A percentile compares a stretch with the other conserved stretches of the same genome.
phyloP scores from a whole-genome alignment of 2,797 vertebrate genomes.

The Trachops cirrhosus region DNA sequence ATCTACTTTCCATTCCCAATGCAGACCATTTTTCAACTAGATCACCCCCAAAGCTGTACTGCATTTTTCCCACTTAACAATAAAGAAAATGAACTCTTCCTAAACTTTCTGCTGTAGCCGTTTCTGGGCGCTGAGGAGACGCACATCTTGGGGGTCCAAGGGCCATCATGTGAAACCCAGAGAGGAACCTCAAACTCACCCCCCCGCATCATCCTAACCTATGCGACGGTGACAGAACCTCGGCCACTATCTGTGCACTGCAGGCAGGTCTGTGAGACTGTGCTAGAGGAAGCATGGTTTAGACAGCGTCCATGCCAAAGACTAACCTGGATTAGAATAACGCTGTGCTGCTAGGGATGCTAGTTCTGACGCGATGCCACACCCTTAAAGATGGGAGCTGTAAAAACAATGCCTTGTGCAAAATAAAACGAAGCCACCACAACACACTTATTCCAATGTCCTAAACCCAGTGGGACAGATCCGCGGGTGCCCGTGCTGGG shows the following conservation, averaged over 20 bases:
- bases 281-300: neutral
- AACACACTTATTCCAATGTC: neutral
- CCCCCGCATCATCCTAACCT: neutral
- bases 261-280: neutral
- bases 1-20: neutral
- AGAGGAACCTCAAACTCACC: neutral
- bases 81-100: neutral
- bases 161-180: neutral
- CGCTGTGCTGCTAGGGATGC: neutral
- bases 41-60: neutral
- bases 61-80: neutral
- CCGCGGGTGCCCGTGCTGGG: neutral
- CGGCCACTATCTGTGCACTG: rapidly evolving
- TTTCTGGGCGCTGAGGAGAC: neutral
- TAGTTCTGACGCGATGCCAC: neutral
- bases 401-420: neutral
- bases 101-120: neutral
- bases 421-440: neutral
- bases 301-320: neutral
- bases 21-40: neutral
- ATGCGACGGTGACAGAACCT: neutral
- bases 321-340: neutral
- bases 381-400: neutral
- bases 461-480: too few species aligned
- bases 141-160: rapidly evolving